Base-by-base conservation (phyloP, 2,113 vertebrate genomes). In the Ammodytes marinus region DNA sequence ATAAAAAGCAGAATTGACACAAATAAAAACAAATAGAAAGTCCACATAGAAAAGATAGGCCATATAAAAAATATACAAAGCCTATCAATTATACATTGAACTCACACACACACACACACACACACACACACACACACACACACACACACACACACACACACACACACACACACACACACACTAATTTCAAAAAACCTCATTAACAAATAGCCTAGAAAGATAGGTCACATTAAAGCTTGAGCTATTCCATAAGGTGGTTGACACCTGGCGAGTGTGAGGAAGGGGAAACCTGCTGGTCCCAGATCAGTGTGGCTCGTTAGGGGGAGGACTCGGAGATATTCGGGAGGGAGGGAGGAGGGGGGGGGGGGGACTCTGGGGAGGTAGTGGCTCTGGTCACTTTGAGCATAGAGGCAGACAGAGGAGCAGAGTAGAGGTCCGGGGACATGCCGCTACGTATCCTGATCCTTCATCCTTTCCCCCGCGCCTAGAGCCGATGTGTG, bases 241-340 rank as follows among this genome's bases (percentile, higher is more conserved):
- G 12, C 14, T 39, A 4, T n/a, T 8, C n/a, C 15, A 3, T n/a
- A 6, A 58, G 8, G 8, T 42, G 46, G n/a, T 45, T 42, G 68
- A 79, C 59, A 79, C 60, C 79, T 64, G 58, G 59, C 57, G 73
- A 79, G 60, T 67, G 61, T 15, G 19, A 79, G 87, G 86, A 85
- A 89, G 3, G 63, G 47, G 53, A 90, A 79, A 85, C 70, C 73
- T 54, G 57, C 73, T 63, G 59, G 64, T 88, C 77, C 55, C 71
- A 73, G 77, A 77, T 88, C 75, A 55, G 87, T 55, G 84, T 50
- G 65, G 47, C 19, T 79, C 45, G 64, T 65, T 14, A 50, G 69
- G n/a, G 86, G 88, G 90, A 83, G 87, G 27, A 27, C 27, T 27
- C 27, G 27, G 86, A 66, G 78, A 81, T 77, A 49, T 59, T 52